Percentiles rank a stretch among this genome's conserved stretches.
Evolutionary conservation across 1,140 invertebrate species (phyloP).

Genomic region (Drosophila paulistorum): DNA sequence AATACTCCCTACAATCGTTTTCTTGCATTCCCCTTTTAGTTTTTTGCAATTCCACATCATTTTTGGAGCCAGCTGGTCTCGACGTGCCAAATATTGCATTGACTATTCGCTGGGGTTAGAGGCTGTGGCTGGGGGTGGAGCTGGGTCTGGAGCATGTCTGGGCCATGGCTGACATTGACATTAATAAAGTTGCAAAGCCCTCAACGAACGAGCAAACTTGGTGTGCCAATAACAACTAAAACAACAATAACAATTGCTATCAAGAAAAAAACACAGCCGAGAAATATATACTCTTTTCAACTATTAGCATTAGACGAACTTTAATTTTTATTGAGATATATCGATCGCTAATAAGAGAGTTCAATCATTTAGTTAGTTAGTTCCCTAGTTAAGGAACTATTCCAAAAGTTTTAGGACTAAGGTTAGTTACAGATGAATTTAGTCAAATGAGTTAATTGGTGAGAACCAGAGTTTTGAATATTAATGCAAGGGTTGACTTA

Average conservation of each 20-base stretch:
- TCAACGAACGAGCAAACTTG: neutral
- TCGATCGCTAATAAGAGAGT: too few relatives aligned
- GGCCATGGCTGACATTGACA: slow-evolving; percentile 56
- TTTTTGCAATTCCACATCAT: neutral
- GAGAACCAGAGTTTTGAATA: too few relatives aligned
- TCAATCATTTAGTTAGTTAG: too few relatives aligned
- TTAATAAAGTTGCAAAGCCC: slow-evolving; percentile 19
- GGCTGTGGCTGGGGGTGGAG: neutral
- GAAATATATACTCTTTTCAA: neutral
- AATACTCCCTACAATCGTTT: neutral
- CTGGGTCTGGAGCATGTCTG: neutral
- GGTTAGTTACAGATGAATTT: too few relatives aligned
- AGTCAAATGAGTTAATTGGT: too few relatives aligned
- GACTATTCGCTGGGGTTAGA: neutral
- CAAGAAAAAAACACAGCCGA: neutral
- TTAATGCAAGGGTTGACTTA: too few relatives aligned
- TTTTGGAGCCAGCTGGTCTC: slow-evolving; percentile 10
- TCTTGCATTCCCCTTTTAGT: neutral
- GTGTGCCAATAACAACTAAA: slow-evolving; percentile 17
- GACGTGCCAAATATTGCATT: slow-evolving; percentile 33
- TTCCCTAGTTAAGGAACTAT: too few relatives aligned
- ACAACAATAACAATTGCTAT: neutral
- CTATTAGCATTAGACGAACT: too few relatives aligned
- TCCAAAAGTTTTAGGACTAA: too few relatives aligned
- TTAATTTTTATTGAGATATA: too few relatives aligned